Conservation (phyloP, 92 coral and sea anemone genomes). For the Umimayanthus chanpuru region DNA sequence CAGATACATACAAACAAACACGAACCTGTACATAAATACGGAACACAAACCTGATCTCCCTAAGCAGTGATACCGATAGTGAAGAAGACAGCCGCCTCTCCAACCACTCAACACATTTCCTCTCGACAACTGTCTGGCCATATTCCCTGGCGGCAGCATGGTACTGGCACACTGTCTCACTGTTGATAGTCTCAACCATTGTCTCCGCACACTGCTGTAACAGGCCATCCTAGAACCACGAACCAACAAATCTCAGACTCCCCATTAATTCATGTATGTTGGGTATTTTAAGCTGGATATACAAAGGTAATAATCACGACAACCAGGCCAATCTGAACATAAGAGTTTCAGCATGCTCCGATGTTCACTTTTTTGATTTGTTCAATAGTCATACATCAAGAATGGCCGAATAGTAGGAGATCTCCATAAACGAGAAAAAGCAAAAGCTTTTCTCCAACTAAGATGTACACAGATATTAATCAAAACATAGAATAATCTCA, state of each 20-base stretch:
- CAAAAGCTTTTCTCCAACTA: not conserved
- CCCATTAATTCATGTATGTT: not conserved
- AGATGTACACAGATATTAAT: no score
- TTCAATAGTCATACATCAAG: not conserved
- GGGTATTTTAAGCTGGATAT: not conserved
- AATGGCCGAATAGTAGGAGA: not conserved
- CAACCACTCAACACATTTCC: slow-evolving; percentile 88
- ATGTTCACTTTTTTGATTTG: not conserved
- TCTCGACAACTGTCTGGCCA: slow-evolving; percentile 72
- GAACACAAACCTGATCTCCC: slow-evolving; percentile 76
- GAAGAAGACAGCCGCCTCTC: slow-evolving; percentile 88
- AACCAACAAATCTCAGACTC: no score
- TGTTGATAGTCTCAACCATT: slow-evolving; percentile 84
- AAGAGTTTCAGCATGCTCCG: not conserved
- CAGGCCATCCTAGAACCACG: slow-evolving; percentile 68
- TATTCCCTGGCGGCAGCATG: slow-evolving; percentile 79
- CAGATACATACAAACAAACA: no score
- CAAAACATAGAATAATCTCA: no score
- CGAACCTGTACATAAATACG: no score
- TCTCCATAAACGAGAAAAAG: no score
- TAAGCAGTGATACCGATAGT: slow-evolving; percentile 74
- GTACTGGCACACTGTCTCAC: slow-evolving; percentile 87
- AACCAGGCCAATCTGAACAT: not conserved
- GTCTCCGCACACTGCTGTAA: slow-evolving; percentile 81
- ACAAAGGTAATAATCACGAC: not conserved